Base-by-base conservation (phyloP, 2,797 vertebrate genomes). In the Coilia nasus region DNA sequence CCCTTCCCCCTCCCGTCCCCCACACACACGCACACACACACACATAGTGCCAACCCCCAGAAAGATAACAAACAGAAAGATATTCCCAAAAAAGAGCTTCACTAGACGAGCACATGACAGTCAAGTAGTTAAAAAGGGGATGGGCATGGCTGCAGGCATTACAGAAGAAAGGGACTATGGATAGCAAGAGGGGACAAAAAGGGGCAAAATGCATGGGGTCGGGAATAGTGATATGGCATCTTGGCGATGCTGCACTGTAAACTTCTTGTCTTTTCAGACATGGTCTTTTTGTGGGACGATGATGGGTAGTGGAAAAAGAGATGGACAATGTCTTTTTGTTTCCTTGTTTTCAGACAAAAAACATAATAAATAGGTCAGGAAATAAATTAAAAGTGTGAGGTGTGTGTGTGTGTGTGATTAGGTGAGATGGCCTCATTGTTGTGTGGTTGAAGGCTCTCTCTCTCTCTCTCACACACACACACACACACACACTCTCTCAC, bases 101-200 rank as follows among this genome's bases (percentile, higher is more conserved):
- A 75, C 67, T 35, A 75, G 67, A 75, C 67, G 14, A 75, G 67
- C 67, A 75, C 67, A 75, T 75, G 67, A 75, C 67, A 75, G 15
- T 19, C 7, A 6, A 35, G 12, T 35, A 17, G 14, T 35, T 75
- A 1, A 19, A 75, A 75, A 59, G 25, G 15, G 28, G 2, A 25
- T 10, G 28, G 67, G 67, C 6, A 35, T 64, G 31, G 67, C 67
- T 35, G 67, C 67, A 75, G 67, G 67, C 67, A 75, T 31, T 35
- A 19, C 35, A 75, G 14, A 41, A 35, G 15, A n/a, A n/a, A 7
- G 28, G 28, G 25, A 28, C 23, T 67, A 71, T 35, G 64, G 64
- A 31, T 31, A 71, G 64, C 25, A 71, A 31, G 64, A 35, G 25
- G 64, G 67, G 67, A 35, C 67, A 75, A 75, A 75, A 75, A 75